Base-by-base conservation (phyloP, 2,797 vertebrate species). In the Anguilla megastoma region DNA sequence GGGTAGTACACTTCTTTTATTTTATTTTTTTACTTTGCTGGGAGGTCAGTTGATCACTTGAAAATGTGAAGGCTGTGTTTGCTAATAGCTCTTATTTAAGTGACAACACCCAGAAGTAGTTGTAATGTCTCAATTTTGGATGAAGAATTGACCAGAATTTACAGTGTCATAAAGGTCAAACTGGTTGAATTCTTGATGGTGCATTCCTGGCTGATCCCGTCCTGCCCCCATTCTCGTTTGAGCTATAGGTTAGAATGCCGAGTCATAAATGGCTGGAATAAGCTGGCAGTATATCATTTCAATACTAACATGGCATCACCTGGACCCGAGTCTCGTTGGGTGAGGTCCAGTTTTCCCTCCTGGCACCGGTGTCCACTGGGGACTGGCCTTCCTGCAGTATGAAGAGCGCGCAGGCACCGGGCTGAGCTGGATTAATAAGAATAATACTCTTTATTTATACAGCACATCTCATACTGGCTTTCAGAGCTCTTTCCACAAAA, bases 221-320 rank as follows among this genome's bases (percentile, higher is more conserved):
- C 41, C 76, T 80, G 41, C 76, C 36, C 36, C 76, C 33, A 36
- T 45, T 41, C 76, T 80, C 48, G 24, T 41, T 80, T 80, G 33
- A 80, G 33, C 41, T 21, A 24, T 24, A 45, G 76, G 76, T 24
- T 24, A 80, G 76, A 24, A 45, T 41, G 76, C 18, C 0, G n/a
- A 48, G 76, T 80, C 76, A 1, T 80, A 45, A 80, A 80, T 80
- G 76, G 33, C 41, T 80, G 76, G 41, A 80, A 80, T 45, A 45
- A 80, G 12, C 56, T n/a, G 21, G 24, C 50, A n/a, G 33, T 60
- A 56, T 85, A 33, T 85, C 50, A 56, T 85, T 85, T 33, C 3
- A 85, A 58, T 85, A 27, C 36, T 58, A 56, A 56, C 50, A 58
- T 60, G 3, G 27, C n/a, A 85, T 85, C 84, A 54, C 27, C 50